Conservation (phyloP, 1,140 invertebrate genomes). For the Linepithema humile region DNA sequence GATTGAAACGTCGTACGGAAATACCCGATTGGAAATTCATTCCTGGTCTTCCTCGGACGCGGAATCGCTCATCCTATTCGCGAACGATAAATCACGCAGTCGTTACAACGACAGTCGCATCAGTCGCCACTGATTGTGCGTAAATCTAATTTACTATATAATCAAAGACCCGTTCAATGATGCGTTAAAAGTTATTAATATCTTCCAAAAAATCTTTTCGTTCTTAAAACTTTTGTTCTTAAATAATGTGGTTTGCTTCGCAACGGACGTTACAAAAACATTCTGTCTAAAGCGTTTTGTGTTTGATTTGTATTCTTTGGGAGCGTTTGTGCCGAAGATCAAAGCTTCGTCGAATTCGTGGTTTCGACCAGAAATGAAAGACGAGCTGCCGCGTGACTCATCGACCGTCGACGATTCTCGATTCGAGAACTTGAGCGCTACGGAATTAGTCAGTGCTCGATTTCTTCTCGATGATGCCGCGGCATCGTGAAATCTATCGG, state of each 20-base stretch:
- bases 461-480: slow-evolving; percentile 37
- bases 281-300: slow-evolving; percentile 17
- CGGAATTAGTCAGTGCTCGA: slow-evolving; percentile 35
- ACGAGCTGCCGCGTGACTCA: slow-evolving; percentile 57
- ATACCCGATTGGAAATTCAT: slow-evolving; percentile 53
- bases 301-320: slow-evolving; percentile 48
- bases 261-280: slow-evolving; percentile 22
- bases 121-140: background rate
- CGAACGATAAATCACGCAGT: background rate
- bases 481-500: slow-evolving; percentile 62
- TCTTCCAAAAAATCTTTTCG: background rate
- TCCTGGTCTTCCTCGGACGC: background rate
- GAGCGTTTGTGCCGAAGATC: slow-evolving; percentile 32
- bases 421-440: background rate
- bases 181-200: background rate
- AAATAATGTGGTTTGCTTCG: slow-evolving; percentile 3
- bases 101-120: background rate
- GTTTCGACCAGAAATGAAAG: slow-evolving; percentile 35
- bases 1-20: slow-evolving; percentile 53
- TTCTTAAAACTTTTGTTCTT: background rate
- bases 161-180: background rate
- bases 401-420: slow-evolving; percentile 41
- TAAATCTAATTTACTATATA: background rate
- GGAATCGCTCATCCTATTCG: background rate
- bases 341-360: slow-evolving; percentile 43